phyloP scores from a whole-genome alignment of 2,113 vertebrate genomes.

The Morphnarchus princeps region DNA sequence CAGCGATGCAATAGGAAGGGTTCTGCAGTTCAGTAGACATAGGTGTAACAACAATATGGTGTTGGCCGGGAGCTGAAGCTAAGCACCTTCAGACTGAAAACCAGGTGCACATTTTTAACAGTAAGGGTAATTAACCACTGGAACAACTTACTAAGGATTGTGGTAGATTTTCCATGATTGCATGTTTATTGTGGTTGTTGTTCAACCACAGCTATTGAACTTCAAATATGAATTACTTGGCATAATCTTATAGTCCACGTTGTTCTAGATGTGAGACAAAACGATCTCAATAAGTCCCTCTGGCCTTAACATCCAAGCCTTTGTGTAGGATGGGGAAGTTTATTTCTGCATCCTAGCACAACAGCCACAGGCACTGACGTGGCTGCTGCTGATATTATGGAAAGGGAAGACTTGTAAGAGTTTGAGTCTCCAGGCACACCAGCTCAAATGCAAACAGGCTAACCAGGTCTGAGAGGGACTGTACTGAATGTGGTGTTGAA shows the following conservation, averaged over 20 bases:
- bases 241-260: not conserved
- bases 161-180: slow-evolving; percentile 52
- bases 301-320: not conserved
- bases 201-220: slow-evolving; percentile 37
- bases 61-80: not conserved
- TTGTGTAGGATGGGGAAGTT: slow-evolving; percentile 19
- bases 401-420: not conserved
- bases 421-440: not conserved
- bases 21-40: not conserved
- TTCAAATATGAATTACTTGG: not conserved
- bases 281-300: not conserved
- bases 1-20: not conserved
- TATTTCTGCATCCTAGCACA: slow-evolving; percentile 8
- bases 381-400: not conserved
- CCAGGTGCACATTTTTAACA: not conserved
- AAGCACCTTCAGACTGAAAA: not conserved
- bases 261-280: slow-evolving; percentile 2
- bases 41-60: not conserved
- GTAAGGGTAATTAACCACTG: slow-evolving; percentile 1
- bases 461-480: not conserved
- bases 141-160: slow-evolving; percentile 25
- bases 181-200: slow-evolving; percentile 38
- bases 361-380: not conserved
- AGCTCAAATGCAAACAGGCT: not conserved
- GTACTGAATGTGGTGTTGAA: not conserved